Conservation (phyloP, 2,888 invertebrate genomes). For the Timema podura region DNA sequence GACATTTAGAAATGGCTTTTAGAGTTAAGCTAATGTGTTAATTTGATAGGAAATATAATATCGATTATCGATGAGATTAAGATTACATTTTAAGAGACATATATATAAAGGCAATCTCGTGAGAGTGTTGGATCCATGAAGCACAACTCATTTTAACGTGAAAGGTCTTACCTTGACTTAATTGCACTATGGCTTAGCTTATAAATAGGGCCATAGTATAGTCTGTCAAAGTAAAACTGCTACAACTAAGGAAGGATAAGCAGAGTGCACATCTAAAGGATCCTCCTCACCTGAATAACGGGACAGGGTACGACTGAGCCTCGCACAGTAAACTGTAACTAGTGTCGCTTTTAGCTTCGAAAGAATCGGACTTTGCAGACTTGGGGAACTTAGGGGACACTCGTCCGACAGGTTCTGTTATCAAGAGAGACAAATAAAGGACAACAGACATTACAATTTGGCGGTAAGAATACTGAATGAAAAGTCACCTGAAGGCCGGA, state of each 20-base stretch:
- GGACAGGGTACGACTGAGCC: slow-evolving; percentile 57
- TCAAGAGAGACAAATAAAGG: slow-evolving; percentile 12
- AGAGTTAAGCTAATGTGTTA: too few species aligned
- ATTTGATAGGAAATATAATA: too few species aligned
- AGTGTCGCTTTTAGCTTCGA: slow-evolving; percentile 23
- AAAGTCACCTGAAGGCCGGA: slow-evolving; percentile 38
- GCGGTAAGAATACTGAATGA: neutral
- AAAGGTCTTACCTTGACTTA: too few species aligned
- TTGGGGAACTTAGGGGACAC: slow-evolving; percentile 44
- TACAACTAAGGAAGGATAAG: neutral
- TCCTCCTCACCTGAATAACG: slow-evolving; percentile 50
- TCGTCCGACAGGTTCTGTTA: slow-evolving; percentile 42
- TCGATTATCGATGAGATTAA: too few species aligned
- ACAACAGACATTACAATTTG: neutral
- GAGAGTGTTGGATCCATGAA: too few species aligned
- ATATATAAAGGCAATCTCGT: too few species aligned
- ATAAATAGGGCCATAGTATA: too few species aligned
- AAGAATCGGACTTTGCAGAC: slow-evolving; percentile 37
- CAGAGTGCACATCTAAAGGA: neutral
- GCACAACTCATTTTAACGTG: too few species aligned
- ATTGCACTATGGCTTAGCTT: too few species aligned
- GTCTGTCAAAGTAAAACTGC: too few species aligned
- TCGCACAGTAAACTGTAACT: slow-evolving; percentile 45
- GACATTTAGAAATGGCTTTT: too few species aligned
- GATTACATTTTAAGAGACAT: too few species aligned